Percentiles rank a stretch among this genome's conserved stretches.
These are phyloP conservation scores for Cryptus armator DNA, from an alignment of 2,888 invertebrate genomes.

Conservation along the genomic window DNA sequence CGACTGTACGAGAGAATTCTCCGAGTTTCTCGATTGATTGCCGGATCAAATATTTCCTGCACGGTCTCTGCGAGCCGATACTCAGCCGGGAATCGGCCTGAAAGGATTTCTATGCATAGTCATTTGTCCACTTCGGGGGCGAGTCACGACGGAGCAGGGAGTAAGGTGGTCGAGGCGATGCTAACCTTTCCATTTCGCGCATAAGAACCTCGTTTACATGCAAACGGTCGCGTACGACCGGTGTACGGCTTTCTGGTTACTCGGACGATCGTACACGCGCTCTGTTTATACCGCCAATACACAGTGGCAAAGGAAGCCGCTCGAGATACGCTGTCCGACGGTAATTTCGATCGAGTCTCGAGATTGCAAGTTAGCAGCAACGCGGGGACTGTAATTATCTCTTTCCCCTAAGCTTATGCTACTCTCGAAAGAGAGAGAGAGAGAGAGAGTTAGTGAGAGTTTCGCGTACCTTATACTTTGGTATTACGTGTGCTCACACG, in stretches of 20 bases:
- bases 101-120: constrained; percentile 8
- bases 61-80: no score
- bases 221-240: constrained; percentile 72
- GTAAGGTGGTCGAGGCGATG: constrained; percentile 51
- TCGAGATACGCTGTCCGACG: constrained; percentile 76
- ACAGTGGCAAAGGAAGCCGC: constrained; percentile 77
- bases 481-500: constrained; percentile 37
- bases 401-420: constrained; percentile 36
- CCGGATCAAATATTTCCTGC: background rate
- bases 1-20: background rate
- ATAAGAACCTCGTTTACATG: constrained; percentile 80
- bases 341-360: constrained; percentile 77
- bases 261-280: constrained; percentile 36
- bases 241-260: constrained; percentile 1
- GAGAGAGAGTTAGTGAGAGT: background rate
- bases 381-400: constrained; percentile 76
- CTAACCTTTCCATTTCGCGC: constrained; percentile 73
- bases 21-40: background rate
- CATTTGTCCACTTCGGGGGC: background rate
- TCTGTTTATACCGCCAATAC: constrained; percentile 61
- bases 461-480: constrained; percentile 29
- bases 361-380: constrained; percentile 76
- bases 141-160: background rate
- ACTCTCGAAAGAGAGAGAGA: background rate
- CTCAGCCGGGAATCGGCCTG: background rate